phyloP scores from a whole-genome alignment of 1,140 invertebrate species.

The Anagrus nilaparvatae region DNA sequence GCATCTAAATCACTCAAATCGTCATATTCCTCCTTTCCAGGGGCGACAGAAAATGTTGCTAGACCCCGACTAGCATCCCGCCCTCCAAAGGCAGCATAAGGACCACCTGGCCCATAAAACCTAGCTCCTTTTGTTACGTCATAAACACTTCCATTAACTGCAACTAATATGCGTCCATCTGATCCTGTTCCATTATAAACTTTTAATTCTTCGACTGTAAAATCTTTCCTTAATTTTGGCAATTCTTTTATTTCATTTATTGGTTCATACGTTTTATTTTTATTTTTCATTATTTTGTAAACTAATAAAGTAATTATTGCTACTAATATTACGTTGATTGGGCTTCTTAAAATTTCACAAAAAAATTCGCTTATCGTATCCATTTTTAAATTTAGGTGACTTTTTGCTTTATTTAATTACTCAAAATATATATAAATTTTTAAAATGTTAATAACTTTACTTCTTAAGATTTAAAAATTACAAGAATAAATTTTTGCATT shows the following conservation, averaged over 20 bases:
- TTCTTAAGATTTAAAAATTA: too few relatives aligned
- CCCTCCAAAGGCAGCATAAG: slow-evolving; percentile 91
- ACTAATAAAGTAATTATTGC: slow-evolving; percentile 66
- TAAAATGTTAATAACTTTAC: too few relatives aligned
- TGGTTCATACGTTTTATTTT: slow-evolving; percentile 39
- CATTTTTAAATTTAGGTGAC: too few relatives aligned
- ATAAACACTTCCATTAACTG: slow-evolving; percentile 91
- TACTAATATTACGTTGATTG: slow-evolving; percentile 68
- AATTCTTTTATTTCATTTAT: slow-evolving; percentile 48
- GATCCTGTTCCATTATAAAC: slow-evolving; percentile 71
- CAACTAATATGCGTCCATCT: slow-evolving; percentile 82
- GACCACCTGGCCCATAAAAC: slow-evolving; percentile 91
- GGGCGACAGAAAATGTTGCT: slow-evolving; percentile 83
- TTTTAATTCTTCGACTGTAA: slow-evolving; percentile 80
- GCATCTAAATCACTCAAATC: slow-evolving; percentile 87
- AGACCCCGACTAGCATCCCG: slow-evolving; percentile 88
- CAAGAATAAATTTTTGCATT: too few relatives aligned
- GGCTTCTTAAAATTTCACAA: slow-evolving; percentile 60
- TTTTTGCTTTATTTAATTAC: too few relatives aligned
- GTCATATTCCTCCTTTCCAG: slow-evolving; percentile 81
- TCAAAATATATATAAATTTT: too few relatives aligned
- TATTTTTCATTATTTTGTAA: slow-evolving; percentile 76
- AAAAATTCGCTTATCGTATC: too few relatives aligned
- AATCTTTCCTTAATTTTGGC: slow-evolving; percentile 81
- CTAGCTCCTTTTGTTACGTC: slow-evolving; percentile 83